Percentiles rank a stretch among this genome's conserved stretches.
Evolutionary conservation across 1,140 invertebrate genomes (phyloP).

Genomic region (Anadara kagoshimensis): DNA sequence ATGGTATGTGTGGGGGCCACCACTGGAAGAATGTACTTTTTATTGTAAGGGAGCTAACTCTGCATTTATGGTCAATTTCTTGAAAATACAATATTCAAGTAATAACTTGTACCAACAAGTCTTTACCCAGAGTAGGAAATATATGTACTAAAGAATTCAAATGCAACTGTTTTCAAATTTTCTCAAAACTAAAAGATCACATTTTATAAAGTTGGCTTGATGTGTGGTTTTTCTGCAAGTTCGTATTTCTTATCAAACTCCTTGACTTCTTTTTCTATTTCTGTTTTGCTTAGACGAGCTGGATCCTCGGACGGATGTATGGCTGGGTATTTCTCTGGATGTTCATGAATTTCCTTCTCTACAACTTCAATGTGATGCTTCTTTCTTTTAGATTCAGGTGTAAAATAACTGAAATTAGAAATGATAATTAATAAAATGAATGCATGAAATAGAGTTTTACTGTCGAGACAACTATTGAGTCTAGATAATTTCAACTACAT

Average conservation of each 20-base stretch:
- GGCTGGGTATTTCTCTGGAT: constrained; percentile 48
- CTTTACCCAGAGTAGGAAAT: too few species aligned
- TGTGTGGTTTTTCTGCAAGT: constrained; percentile 30
- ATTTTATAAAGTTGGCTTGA: constrained; percentile 16
- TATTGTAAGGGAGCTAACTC: too few species aligned
- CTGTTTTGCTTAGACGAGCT: not conserved
- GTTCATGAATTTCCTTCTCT: constrained; percentile 45
- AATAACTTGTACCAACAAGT: too few species aligned
- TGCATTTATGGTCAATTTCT: too few species aligned
- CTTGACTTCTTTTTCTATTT: constrained; percentile 45
- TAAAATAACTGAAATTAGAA: constrained; percentile 40
- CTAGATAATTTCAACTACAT: not conserved
- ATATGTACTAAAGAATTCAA: too few species aligned
- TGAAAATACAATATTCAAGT: too few species aligned
- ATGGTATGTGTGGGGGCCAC: too few species aligned
- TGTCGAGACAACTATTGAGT: not conserved
- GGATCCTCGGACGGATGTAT: constrained; percentile 28
- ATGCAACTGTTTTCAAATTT: too few species aligned
- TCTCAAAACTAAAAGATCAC: not conserved
- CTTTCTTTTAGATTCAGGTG: constrained; percentile 36
- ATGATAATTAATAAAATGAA: not conserved
- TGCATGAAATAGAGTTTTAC: not conserved
- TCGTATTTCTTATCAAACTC: constrained; percentile 48
- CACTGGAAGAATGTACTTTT: too few species aligned
- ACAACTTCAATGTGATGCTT: constrained; percentile 51